These are phyloP conservation scores for Stramonita haemastoma DNA, from an alignment of 2,888 invertebrate species.

Conservation along the genomic window DNA sequence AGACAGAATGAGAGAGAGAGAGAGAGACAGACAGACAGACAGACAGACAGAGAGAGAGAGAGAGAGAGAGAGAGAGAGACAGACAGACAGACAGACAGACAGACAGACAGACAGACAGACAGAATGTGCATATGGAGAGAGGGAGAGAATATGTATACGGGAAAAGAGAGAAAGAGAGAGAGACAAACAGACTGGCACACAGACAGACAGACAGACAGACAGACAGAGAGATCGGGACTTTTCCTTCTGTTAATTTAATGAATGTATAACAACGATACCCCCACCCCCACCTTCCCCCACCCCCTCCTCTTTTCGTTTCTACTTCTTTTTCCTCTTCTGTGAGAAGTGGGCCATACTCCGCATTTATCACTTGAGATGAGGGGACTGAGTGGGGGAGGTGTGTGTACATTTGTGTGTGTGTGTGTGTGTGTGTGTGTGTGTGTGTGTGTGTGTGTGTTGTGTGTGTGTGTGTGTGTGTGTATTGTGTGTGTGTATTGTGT, in stretches of 20 bases:
- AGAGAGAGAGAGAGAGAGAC: background rate
- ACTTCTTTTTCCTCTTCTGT: too few species aligned
- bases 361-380: too few species aligned
- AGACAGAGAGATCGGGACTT: background rate
- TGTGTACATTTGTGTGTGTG: background rate
- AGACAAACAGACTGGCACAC: background rate
- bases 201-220: background rate
- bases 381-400: background rate
- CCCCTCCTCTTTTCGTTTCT: background rate
- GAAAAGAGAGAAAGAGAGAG: background rate
- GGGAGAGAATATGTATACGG: too few species aligned
- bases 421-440: conserved; percentile 17
- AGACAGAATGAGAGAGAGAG: background rate
- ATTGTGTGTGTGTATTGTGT: background rate
- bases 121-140: too few species aligned
- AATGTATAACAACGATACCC: too few species aligned
- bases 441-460: background rate
- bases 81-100: background rate
- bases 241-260: background rate
- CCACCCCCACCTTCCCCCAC: background rate
- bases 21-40: background rate
- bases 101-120: background rate
- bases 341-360: too few species aligned
- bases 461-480: too few species aligned
- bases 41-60: background rate